Conservation (phyloP, 2,797 vertebrate species). For the Vespertilio murinus region DNA sequence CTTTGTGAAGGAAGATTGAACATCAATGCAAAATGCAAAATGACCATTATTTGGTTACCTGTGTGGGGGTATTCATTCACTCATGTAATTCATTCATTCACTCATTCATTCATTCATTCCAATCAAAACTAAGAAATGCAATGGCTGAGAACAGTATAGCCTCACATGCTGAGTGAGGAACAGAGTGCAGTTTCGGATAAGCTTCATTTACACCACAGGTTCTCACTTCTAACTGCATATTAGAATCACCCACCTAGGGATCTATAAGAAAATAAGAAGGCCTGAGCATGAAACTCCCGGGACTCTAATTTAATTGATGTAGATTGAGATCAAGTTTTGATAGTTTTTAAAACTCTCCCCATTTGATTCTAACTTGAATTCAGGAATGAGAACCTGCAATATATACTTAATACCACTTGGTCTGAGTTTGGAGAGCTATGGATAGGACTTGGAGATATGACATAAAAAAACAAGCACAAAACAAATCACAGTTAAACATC, state of each 20-base stretch:
- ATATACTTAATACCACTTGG: not conserved
- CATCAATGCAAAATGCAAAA: not conserved
- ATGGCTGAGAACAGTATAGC: not conserved
- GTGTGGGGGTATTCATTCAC: not conserved
- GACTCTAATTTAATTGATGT: not conserved
- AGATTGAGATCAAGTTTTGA: not conserved
- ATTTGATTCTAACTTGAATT: slow-evolving; percentile 1
- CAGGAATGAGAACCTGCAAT: not conserved
- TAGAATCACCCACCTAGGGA: not conserved
- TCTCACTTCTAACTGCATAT: not conserved
- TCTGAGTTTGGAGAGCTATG: not conserved
- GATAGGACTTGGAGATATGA: not conserved
- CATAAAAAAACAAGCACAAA: not conserved
- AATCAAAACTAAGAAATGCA: not conserved
- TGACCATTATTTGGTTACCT: not conserved
- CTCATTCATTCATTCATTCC: not conserved
- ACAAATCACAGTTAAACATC: not conserved
- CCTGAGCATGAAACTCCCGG: not conserved
- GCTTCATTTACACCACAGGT: not conserved
- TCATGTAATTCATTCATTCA: too few species aligned
- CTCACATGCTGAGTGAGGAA: not conserved
- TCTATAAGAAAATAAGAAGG: not conserved
- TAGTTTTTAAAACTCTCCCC: not conserved
- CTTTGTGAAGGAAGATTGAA: not conserved
- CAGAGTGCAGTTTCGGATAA: not conserved